Evolutionary conservation across 2,113 vertebrate genomes (phyloP), one percentile per base, ranked within the genome.

Genomic region (Eulemur rufifrons): DNA sequence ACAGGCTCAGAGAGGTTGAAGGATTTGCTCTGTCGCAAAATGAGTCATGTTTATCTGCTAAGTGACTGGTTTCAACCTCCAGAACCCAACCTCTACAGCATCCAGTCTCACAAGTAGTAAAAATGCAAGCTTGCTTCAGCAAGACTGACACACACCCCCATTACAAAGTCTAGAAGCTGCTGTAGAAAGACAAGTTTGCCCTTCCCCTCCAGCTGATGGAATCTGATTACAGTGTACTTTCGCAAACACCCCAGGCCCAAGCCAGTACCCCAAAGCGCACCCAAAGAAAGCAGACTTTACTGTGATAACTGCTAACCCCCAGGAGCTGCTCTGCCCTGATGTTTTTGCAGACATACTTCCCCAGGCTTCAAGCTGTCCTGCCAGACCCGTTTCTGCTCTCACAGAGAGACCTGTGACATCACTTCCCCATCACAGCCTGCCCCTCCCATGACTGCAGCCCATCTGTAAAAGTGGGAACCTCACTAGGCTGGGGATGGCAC

Each of bases 381-480:
- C 37, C 50, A 91, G 54, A 86, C 52, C 32, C 69, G 77, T 52
- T 92, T 50, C 83, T 9, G 37, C 76, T 68, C 93, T 98, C 95
- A 97, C 80, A 97, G 95, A 97, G 96, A 97, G 56, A 96, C 78
- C 80, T 96, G 71, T 98, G 97, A 97, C 94, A 96, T 97, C 96
- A 95, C 61, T 39, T 80, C 42, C 45, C 20, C 54, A 64, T 94
- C 63, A 56, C 42, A 66, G 81, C 52, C 83, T 94, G 82, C 34
- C 87, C 68, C 86, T 91, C 77, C 56, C 47, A 91, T 77, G 66
- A 85, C n/a, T 80, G 86, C 23, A 32, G 56, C 29, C 68, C 15
- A 59, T 47, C 39, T 85, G 42, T 47, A 94, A 83, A 96, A 90
- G 69, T 4, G 20, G n/a, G 45, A 14, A 64, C 3, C n/a, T 14